Conservation (phyloP, 1,140 invertebrate species). For the Elysia chlorotica region DNA sequence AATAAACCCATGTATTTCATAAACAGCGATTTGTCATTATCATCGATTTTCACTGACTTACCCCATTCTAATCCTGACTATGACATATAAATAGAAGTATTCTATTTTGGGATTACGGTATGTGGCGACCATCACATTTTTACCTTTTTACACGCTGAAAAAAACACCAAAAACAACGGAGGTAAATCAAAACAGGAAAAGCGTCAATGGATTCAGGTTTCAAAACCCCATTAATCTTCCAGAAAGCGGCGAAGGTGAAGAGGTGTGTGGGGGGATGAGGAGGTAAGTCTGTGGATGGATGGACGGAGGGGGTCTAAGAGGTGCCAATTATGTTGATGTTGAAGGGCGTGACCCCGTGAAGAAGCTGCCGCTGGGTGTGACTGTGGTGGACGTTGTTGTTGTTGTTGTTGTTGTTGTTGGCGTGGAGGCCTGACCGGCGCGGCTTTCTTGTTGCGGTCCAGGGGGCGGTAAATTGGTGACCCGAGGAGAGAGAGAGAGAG, state of each 20-base stretch:
- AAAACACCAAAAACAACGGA: too few species aligned
- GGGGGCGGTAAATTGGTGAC: not conserved
- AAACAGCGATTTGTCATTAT: too few species aligned
- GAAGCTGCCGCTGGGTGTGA: not conserved
- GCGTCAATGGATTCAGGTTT: too few species aligned
- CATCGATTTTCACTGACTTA: too few species aligned
- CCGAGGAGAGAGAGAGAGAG: not conserved
- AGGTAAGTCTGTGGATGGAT: not conserved
- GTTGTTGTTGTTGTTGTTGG: not conserved
- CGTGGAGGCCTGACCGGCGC: not conserved
- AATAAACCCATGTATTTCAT: too few species aligned
- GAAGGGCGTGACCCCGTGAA: conserved; percentile 8
- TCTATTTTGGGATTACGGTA: too few species aligned
- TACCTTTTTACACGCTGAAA: too few species aligned
- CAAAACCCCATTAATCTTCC: too few species aligned
- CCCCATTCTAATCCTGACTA: too few species aligned
- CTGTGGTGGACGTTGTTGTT: not conserved
- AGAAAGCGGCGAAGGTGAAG: not conserved
- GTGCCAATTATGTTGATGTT: not conserved
- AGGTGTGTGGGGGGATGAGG: not conserved
- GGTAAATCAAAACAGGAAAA: too few species aligned
- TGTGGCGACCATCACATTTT: too few species aligned
- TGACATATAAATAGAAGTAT: too few species aligned
- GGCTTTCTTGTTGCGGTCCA: not conserved
- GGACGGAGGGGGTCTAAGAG: not conserved